Conservation (phyloP, 2,888 invertebrate genomes). For the Andrena chrysosceles region DNA sequence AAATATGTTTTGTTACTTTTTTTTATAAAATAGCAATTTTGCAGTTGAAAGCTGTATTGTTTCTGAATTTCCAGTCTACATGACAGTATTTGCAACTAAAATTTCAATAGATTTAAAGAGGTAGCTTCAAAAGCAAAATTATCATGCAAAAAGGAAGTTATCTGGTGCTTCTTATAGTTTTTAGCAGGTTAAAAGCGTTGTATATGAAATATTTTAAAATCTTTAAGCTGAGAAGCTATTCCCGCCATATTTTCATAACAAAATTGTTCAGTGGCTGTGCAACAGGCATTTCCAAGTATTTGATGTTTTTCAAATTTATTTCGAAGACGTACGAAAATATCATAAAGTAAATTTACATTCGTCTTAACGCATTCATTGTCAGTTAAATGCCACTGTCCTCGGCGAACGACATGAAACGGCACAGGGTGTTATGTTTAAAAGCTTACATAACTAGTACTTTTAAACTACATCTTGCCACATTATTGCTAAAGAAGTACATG, state of each 20-base stretch:
- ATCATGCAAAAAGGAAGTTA: background rate
- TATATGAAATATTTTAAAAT: too few species aligned
- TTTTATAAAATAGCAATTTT: too few species aligned
- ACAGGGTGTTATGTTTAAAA: background rate
- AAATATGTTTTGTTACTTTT: too few species aligned
- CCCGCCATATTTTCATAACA: background rate
- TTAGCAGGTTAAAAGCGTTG: too few species aligned
- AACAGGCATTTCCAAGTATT: constrained; percentile 7
- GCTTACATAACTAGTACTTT: background rate
- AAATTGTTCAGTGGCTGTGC: background rate
- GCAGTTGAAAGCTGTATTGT: too few species aligned
- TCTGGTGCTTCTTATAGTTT: too few species aligned
- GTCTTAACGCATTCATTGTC: constrained; percentile 5
- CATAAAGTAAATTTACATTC: constrained; percentile 14
- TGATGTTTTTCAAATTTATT: constrained; percentile 1
- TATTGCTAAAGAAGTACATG: background rate
- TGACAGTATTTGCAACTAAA: background rate
- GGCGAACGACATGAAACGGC: background rate
- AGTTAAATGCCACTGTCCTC: constrained; percentile 4
- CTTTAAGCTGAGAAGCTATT: background rate
- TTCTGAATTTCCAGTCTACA: background rate
- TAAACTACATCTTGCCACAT: background rate
- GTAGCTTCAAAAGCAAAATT: background rate
- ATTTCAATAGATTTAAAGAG: background rate
- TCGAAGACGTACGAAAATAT: background rate